Evolutionary conservation across 2,888 invertebrate genomes (phyloP).

Genomic region (Harpagoxenus sublaevis): DNA sequence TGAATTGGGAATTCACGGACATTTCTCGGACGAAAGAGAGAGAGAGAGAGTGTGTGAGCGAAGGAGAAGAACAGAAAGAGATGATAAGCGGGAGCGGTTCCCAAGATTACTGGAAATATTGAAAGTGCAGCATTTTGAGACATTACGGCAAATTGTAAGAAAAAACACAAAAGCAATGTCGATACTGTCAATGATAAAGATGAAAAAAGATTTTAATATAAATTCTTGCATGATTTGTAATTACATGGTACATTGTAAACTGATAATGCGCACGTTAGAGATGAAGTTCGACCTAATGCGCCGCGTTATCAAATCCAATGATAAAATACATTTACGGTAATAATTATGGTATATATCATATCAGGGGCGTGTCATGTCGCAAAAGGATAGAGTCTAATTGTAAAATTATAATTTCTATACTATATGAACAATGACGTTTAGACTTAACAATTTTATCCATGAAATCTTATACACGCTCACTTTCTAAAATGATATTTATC

Average conservation of each 20-base stretch:
- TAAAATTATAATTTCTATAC: neutral
- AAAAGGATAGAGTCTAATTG: conserved; percentile 7
- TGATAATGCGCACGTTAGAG: neutral
- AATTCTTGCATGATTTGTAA: no score
- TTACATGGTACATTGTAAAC: neutral
- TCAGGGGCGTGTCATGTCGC: neutral
- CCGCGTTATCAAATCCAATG: neutral
- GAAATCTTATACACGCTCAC: neutral
- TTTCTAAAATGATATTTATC: neutral
- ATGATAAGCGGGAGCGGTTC: neutral
- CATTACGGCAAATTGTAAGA: neutral
- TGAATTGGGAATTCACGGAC: conserved; percentile 63
- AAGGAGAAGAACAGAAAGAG: neutral
- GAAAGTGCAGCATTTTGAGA: neutral
- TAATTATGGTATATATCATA: conserved; percentile 24
- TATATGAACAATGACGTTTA: no score
- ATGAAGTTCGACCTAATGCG: neutral
- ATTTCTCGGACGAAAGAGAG: neutral
- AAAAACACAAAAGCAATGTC: neutral
- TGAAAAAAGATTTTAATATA: neutral
- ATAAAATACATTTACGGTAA: conserved; percentile 9
- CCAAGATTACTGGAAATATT: neutral
- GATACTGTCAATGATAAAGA: conserved; percentile 2
- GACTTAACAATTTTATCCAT: neutral
- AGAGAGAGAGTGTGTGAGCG: neutral